Conservation (phyloP, 1,140 invertebrate species). For the Sitobion miscanthi region DNA sequence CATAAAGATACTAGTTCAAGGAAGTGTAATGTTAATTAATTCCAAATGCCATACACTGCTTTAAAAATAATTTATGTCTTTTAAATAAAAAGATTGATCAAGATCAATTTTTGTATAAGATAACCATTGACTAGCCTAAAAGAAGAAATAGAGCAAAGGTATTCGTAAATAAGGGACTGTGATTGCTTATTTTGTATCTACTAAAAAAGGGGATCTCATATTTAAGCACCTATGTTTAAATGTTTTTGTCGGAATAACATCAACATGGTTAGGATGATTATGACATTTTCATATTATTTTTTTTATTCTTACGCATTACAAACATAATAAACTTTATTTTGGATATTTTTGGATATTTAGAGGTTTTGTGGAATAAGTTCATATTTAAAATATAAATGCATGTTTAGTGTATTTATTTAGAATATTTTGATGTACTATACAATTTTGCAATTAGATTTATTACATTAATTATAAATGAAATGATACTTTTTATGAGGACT, state of each 20-base stretch:
- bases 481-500: no score
- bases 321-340: no score
- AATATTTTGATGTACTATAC: no score
- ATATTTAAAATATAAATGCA: no score
- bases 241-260: not conserved
- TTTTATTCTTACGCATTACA: no score
- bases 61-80: not conserved
- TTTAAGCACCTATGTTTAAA: not conserved
- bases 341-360: no score
- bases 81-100: constrained; percentile 25
- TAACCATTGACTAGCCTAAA: not conserved
- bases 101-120: not conserved
- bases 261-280: not conserved
- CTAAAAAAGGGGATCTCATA: not conserved
- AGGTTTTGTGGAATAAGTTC: no score
- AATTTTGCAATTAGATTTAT: no score
- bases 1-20: not conserved
- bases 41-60: not conserved
- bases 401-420: no score
- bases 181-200: not conserved
- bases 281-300: no score
- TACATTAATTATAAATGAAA: no score
- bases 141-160: not conserved
- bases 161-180: not conserved
- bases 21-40: not conserved